A percentile compares a stretch with the other conserved stretches of the same genome.
Evolutionary conservation across 2,113 vertebrate genomes (phyloP).

Genomic region (Manacus vitellinus): DNA sequence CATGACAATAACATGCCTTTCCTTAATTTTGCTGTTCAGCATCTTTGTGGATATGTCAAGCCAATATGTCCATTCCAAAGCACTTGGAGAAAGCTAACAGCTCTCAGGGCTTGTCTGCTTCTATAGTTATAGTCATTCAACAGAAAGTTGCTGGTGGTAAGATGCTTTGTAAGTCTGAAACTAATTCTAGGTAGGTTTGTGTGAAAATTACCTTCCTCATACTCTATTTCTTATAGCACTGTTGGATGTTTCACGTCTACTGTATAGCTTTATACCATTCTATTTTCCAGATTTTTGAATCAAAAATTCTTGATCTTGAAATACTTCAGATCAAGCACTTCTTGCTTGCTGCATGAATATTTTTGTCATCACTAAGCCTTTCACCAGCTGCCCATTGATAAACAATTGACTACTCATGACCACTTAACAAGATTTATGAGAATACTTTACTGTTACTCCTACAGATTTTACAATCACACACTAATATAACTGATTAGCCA

Average conservation of each 20-base stretch:
- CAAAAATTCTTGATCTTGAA: neutral
- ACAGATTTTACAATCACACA: neutral
- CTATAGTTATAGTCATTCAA: neutral
- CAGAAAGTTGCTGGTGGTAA: neutral
- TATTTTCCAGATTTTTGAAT: neutral
- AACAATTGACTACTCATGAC: neutral
- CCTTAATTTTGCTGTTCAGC: neutral
- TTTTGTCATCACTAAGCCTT: neutral
- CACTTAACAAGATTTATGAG: neutral
- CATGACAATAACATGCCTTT: neutral
- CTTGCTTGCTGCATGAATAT: neutral
- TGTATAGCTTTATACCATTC: neutral
- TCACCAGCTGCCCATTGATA: neutral
- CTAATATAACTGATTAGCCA: neutral
- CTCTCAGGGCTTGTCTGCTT: neutral
- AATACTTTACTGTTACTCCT: neutral
- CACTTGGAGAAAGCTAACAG: neutral
- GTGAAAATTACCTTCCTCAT: neutral
- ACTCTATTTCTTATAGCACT: neutral
- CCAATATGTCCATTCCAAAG: neutral
- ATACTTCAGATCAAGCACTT: neutral
- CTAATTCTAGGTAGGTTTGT: neutral
- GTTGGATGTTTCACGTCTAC: neutral
- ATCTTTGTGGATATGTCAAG: neutral
- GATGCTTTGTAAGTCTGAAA: neutral